Percentiles rank a stretch among this genome's conserved stretches.
These are phyloP conservation scores for Megathymus violae DNA, from an alignment of 1,140 invertebrate genomes.

Conservation along the genomic window DNA sequence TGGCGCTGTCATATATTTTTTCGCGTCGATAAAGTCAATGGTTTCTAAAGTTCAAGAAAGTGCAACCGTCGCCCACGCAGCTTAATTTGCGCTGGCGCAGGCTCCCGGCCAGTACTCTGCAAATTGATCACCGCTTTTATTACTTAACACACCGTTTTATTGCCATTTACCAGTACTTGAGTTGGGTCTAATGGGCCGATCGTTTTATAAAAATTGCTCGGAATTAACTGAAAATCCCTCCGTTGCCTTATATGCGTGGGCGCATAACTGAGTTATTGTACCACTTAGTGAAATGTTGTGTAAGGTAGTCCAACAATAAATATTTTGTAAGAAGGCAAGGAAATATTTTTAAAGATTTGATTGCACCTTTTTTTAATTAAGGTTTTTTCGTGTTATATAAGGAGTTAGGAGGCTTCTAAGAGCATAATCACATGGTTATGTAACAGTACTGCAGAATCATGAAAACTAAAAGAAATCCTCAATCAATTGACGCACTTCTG, in stretches of 20 bases:
- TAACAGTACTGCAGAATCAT: no score
- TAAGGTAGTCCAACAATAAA: conserved; percentile 9
- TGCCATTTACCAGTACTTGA: conserved; percentile 37
- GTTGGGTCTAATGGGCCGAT: conserved; percentile 27
- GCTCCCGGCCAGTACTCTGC: conserved; percentile 46
- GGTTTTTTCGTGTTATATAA: not conserved
- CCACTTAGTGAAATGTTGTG: conserved; percentile 20
- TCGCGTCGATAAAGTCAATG: conserved; percentile 42
- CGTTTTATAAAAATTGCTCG: conserved; percentile 25
- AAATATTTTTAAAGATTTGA: conserved; percentile 15
- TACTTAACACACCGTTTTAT: conserved; percentile 51
- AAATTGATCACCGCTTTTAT: conserved; percentile 58
- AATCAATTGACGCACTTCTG: no score
- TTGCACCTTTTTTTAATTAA: conserved; percentile 4
- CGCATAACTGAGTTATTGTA: conserved; percentile 13
- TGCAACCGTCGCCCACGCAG: conserved; percentile 46
- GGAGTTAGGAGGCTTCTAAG: no score
- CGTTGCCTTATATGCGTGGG: conserved; percentile 15
- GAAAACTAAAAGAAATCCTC: no score
- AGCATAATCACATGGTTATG: no score
- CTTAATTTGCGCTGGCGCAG: conserved; percentile 51
- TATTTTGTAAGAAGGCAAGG: no score
- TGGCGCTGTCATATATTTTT: conserved; percentile 31
- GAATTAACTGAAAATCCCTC: conserved; percentile 25
- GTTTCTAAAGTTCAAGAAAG: conserved; percentile 52